Evolutionary conservation across 1,140 invertebrate genomes (phyloP).

Genomic region (Procambarus clarkii): DNA sequence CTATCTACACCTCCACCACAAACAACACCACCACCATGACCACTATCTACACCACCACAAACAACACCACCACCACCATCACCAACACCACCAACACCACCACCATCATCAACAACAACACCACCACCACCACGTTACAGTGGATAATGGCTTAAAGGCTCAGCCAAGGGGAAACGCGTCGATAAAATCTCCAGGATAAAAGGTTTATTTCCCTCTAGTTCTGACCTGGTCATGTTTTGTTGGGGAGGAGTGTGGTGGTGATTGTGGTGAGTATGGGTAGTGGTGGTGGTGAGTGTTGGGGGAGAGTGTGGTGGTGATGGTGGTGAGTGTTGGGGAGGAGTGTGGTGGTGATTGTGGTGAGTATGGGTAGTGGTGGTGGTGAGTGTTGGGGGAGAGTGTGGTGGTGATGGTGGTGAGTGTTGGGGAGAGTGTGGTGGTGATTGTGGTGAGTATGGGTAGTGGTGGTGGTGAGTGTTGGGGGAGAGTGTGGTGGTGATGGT

Average conservation of each 20-base stretch:
- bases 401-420: not conserved
- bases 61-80: no score
- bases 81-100: not conserved
- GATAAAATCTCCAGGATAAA: conserved; percentile 5
- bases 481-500: not conserved
- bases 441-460: not conserved
- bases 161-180: conserved; percentile 9
- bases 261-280: no score
- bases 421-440: not conserved
- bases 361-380: no score
- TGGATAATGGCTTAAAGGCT: not conserved
- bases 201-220: conserved; percentile 10
- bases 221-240: not conserved
- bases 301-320: no score
- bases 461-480: not conserved
- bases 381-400: not conserved
- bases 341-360: no score
- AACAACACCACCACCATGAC: no score
- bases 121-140: not conserved
- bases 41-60: no score
- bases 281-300: no score
- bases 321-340: no score
- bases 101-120: not conserved
- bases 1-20: no score
- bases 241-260: not conserved